Conservation (phyloP, 2,113 vertebrate species). For the Protobothrops mucrosquamatus region DNA sequence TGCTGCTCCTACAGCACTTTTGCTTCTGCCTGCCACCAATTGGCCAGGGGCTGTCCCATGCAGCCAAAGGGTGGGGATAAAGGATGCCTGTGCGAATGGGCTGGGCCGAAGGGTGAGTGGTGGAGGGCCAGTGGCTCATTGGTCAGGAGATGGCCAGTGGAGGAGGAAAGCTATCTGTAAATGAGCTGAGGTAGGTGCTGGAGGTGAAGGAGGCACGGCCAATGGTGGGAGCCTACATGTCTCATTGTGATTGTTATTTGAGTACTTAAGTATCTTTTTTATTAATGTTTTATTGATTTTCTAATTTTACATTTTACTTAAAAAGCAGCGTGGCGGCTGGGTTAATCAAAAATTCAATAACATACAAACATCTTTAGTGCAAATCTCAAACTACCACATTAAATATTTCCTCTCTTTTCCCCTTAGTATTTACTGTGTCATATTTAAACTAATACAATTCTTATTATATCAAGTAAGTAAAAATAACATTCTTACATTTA, state of each 20-base stretch:
- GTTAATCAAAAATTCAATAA: too few relatives aligned
- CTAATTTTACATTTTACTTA: too few relatives aligned
- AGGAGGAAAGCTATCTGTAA: not conserved
- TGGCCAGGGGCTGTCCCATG: not conserved
- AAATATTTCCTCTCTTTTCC: too few relatives aligned
- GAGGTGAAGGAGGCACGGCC: not conserved
- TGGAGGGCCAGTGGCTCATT: too few relatives aligned
- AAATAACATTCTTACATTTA: too few relatives aligned
- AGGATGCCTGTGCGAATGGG: accelerated
- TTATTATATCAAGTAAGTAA: too few relatives aligned
- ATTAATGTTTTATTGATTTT: too few relatives aligned
- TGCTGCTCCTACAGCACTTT: not conserved
- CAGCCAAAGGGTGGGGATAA: not conserved
- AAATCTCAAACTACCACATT: too few relatives aligned
- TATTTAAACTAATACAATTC: too few relatives aligned
- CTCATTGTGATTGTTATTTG: not conserved
- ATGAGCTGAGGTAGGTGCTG: not conserved
- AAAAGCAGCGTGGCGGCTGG: too few relatives aligned
- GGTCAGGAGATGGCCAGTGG: not conserved
- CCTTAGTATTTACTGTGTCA: too few relatives aligned
- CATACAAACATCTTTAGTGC: too few relatives aligned
- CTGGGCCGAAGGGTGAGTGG: not conserved
- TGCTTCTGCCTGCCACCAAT: not conserved
- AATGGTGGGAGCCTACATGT: not conserved
- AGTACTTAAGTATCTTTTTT: not conserved